Base-by-base conservation (phyloP, 2,113 vertebrate species). In the Rhizomys pruinosus region DNA sequence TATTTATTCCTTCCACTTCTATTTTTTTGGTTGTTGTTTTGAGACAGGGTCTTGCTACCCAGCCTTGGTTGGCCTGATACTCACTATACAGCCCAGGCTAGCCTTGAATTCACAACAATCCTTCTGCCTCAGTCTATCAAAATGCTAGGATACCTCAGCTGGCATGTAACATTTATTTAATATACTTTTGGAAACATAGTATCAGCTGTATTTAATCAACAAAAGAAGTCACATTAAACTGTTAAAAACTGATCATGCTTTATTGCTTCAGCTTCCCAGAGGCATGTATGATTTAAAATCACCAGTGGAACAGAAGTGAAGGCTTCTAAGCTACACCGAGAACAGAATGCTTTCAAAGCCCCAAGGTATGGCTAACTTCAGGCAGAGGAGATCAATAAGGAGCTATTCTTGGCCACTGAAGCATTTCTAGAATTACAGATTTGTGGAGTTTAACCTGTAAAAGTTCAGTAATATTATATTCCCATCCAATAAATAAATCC, bases 311-410 rank as follows among this genome's bases (percentile, higher is more conserved):
- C 80, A 94, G 32, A 87, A 71, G 90, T 0, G 82, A 80, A 73
- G 29, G 20, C n/a, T 77, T 72, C 61, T 90, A 42, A 91, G n/a
- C 47, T n/a, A 87, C 61, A 93, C 68, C 85, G 72, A 87, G 76
- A 91, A 55, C 29, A 93, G 57, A 76, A 76, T 52, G 57, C 76
- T 85, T 84, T 69, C 87, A 85, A 92, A 86, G 64, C 47, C 63
- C 78, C 73, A 71, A 94, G 84, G 87, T 87, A 93, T 34, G 25
- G 63, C 76, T 93, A 73, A 78, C 44, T 87, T 90, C 80, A 95
- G 87, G 77, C 90, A 81, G 84, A 86, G 90, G 76, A 93, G 90
- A 97, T 96, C 87, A 86, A 85, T 96, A 91, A 86, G 59, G 84
- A 89, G 84, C 69, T 97, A 94, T 94, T 97, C 79, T 59, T 69